Conservation (phyloP, 2,797 vertebrate species). For the Semaprochilodus insignis region DNA sequence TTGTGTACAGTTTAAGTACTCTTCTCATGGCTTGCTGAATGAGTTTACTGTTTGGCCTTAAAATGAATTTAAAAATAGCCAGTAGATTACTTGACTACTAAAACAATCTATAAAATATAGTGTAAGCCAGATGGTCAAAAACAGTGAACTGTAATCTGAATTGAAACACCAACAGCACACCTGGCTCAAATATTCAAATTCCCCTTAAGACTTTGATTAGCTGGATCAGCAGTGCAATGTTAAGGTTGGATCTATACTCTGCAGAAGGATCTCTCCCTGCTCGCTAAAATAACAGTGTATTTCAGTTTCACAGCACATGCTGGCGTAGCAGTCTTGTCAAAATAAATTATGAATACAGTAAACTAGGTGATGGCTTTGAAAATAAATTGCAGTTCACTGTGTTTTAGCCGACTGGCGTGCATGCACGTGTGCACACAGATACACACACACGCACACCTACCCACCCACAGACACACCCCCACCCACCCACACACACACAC, state of each 20-base stretch:
- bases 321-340: neutral
- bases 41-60: too few species aligned
- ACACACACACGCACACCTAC: neutral
- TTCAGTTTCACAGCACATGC: neutral
- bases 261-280: neutral
- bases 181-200: neutral
- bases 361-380: neutral
- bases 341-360: neutral
- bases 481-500: too few species aligned
- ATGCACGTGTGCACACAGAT: neutral
- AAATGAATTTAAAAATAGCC: too few species aligned
- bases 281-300: neutral
- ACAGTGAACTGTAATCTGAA: too few species aligned
- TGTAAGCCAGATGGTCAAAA: too few species aligned
- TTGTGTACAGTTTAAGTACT: too few species aligned
- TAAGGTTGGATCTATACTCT: neutral
- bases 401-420: neutral
- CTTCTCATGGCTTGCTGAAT: too few species aligned
- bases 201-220: neutral
- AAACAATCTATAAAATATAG: too few species aligned
- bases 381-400: constrained; percentile 6
- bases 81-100: neutral
- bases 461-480: neutral
- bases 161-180: neutral
- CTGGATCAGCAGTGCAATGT: neutral